A percentile compares a stretch with the other conserved stretches of the same genome.
Evolutionary conservation across 2,797 vertebrate genomes (phyloP).

Genomic region (Ptychadena robeensis): DNA sequence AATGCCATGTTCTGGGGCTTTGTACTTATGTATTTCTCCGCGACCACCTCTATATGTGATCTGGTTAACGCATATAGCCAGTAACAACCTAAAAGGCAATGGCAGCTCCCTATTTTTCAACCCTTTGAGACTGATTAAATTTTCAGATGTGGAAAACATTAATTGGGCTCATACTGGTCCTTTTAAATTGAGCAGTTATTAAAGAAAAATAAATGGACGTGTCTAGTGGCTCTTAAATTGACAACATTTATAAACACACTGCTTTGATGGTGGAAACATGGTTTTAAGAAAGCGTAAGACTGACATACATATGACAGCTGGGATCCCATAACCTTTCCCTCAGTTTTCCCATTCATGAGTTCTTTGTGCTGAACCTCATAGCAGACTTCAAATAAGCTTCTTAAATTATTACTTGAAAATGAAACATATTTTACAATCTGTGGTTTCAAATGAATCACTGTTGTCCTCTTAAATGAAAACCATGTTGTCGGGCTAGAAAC

Average conservation of each 20-base stretch:
- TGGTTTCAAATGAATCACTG: constrained; percentile 38
- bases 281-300: no score
- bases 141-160: constrained; percentile 43
- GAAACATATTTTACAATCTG: constrained; percentile 42
- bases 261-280: constrained; percentile 27
- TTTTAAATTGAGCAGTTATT: constrained; percentile 17
- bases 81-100: not conserved
- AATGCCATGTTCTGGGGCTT: no score
- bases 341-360: constrained; percentile 9
- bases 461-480: constrained; percentile 28
- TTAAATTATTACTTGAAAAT: constrained; percentile 39
- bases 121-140: not conserved
- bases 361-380: constrained; percentile 11
- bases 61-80: no score
- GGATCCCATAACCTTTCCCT: constrained; percentile 8
- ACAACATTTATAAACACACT: constrained; percentile 15
- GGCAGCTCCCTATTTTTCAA: not conserved
- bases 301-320: constrained; percentile 15
- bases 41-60: no score
- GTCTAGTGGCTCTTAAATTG: constrained; percentile 33
- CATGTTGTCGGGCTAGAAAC: constrained; percentile 4
- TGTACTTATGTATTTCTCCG: no score
- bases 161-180: not conserved
- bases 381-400: constrained; percentile 18
- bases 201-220: constrained; percentile 17